phyloP scores from a whole-genome alignment of 64 coral and sea anemone genomes.

The Stichodactyla helianthus region DNA sequence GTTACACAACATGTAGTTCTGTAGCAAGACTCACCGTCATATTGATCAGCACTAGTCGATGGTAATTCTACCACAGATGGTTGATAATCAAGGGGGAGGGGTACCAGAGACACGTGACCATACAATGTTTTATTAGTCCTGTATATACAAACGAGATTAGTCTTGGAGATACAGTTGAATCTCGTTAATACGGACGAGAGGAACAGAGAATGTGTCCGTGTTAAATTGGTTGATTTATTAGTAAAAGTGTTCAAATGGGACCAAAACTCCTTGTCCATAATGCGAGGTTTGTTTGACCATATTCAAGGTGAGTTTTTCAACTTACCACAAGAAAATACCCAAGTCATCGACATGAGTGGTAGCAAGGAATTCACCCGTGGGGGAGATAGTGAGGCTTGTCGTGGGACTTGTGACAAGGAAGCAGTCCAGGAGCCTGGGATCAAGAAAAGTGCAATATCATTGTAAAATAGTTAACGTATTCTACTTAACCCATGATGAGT shows the following conservation, averaged over 20 bases:
- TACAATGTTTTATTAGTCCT: slow-evolving; percentile 91
- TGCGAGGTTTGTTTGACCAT: too few relatives aligned
- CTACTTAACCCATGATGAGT: too few relatives aligned
- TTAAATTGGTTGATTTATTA: too few relatives aligned
- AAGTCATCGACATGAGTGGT: slow-evolving; percentile 81
- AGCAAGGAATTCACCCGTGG: slow-evolving; percentile 73
- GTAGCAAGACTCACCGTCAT: slow-evolving; percentile 30
- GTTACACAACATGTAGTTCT: too few relatives aligned
- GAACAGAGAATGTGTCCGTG: background rate
- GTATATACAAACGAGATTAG: background rate
- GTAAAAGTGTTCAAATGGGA: too few relatives aligned
- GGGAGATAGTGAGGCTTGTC: slow-evolving; percentile 86
- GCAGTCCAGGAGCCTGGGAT: slow-evolving; percentile 71
- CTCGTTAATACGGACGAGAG: background rate
- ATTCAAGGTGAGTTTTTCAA: background rate
- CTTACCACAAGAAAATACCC: slow-evolving; percentile 80
- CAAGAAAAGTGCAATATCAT: background rate
- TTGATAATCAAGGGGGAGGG: slow-evolving; percentile 81
- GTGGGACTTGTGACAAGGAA: slow-evolving; percentile 74
- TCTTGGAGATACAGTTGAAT: background rate
- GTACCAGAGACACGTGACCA: slow-evolving; percentile 67
- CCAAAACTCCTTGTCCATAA: too few relatives aligned
- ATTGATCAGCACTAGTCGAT: slow-evolving; percentile 31
- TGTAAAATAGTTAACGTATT: too few relatives aligned
- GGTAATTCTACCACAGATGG: slow-evolving; percentile 69